Conservation (phyloP, 2,888 invertebrate genomes). For the Oscheius sp. region DNA sequence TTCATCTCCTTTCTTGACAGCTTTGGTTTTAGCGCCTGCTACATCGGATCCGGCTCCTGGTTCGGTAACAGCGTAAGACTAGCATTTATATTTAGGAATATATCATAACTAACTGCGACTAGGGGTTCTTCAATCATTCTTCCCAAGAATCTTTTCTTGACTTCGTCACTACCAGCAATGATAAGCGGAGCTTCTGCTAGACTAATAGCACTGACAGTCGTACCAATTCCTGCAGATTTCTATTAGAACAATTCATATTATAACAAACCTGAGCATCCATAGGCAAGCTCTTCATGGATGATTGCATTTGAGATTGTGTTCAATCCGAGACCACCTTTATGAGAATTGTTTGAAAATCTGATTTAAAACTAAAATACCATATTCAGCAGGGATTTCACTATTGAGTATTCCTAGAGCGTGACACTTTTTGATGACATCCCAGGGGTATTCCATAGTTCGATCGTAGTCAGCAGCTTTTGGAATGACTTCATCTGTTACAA, state of each 20-base stretch:
- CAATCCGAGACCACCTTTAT: conserved; percentile 83
- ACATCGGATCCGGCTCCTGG: conserved; percentile 96
- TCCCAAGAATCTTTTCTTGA: conserved; percentile 92
- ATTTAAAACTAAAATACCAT: too few relatives aligned
- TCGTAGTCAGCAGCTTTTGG: conserved; percentile 89
- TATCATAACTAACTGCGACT: too few relatives aligned
- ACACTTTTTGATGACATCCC: conserved; percentile 92
- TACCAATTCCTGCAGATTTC: too few relatives aligned
- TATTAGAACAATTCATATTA: too few relatives aligned
- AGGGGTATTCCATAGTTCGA: conserved; percentile 85
- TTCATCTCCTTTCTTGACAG: conserved; percentile 59
- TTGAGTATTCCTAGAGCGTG: conserved; percentile 88
- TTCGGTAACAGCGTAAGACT: conserved; percentile 94
- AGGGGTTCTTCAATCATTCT: conserved; percentile 84
- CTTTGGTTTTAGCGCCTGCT: conserved; percentile 85
- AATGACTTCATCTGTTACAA: conserved; percentile 80
- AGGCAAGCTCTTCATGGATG: conserved; percentile 87
- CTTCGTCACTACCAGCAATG: conserved; percentile 83
- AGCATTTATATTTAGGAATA: too few relatives aligned
- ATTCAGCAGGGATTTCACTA: conserved; percentile 80
- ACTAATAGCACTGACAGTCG: conserved; percentile 78
- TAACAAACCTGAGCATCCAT: conserved; percentile 92
- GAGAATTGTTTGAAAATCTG: too few relatives aligned
- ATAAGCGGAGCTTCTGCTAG: conserved; percentile 86
- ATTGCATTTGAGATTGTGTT: conserved; percentile 75